Conservation (phyloP, 2,113 vertebrate genomes). For the Ranitomeya variabilis region DNA sequence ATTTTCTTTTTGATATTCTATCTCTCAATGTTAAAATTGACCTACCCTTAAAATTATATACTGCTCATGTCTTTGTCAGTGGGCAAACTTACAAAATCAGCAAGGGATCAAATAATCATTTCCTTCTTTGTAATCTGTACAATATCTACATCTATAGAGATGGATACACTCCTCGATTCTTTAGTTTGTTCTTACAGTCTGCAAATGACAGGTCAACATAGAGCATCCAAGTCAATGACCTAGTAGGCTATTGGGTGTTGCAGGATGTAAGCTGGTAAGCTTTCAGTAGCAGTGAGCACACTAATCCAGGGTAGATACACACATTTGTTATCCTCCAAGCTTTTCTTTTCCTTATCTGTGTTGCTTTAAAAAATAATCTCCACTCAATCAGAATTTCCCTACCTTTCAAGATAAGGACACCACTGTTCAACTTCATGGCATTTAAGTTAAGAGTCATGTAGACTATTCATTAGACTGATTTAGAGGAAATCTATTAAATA, state of each 20-base stretch:
- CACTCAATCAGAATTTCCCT: conserved; percentile 58
- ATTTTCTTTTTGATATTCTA: no score
- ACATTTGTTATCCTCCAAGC: conserved; percentile 34
- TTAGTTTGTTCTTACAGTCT: not conserved
- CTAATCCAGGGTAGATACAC: conserved; percentile 53
- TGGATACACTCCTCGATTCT: not conserved
- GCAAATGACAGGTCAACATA: not conserved
- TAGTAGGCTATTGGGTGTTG: conserved; percentile 13
- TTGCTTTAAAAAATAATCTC: conserved; percentile 59
- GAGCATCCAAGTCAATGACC: conserved; percentile 1
- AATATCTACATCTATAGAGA: not conserved
- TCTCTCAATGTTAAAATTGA: no score
- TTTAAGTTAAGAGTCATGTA: not conserved
- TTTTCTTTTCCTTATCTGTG: conserved; percentile 31
- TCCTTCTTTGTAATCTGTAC: no score
- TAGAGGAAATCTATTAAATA: not conserved
- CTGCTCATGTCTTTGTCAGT: no score
- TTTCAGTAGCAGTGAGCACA: conserved; percentile 55
- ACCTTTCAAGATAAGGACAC: conserved; percentile 61
- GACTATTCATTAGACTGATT: not conserved
- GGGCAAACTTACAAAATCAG: no score
- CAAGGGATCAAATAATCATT: no score
- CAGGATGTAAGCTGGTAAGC: conserved; percentile 52
- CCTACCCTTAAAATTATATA: no score
- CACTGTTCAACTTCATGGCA: conserved; percentile 46